Evolutionary conservation across 1,140 invertebrate genomes (phyloP), one percentile per base, ranked within the genome.

Genomic region (Drosophila serrata): DNA sequence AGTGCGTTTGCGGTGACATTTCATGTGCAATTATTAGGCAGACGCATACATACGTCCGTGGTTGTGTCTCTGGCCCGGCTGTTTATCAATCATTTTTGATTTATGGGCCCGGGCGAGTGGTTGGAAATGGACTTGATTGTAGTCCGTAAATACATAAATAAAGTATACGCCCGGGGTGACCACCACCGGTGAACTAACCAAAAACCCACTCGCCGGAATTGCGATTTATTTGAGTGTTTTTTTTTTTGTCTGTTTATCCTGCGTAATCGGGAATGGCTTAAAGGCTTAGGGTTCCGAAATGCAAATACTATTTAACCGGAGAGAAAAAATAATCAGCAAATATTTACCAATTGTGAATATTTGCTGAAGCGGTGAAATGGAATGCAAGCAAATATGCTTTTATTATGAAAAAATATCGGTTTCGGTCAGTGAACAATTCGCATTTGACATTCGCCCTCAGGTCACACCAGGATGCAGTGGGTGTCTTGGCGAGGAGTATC

Each of bases 61-160:
- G 61, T 45, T 37, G 37, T 43, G 4, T 40, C 49, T 15, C 35
- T 62, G 72, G 33, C 24, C 48, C 40, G 56, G 46, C 68, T 78
- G 74, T 81, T 90, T 88, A 88, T 88, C 84, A 88, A 88, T 88
- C 84, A 88, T 84, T 84, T 84, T 88, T 88, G 85, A 88, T 88
- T 90, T 88, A 84, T 88, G 73, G 59, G 76, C 62, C 67, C 60
- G 19, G 8, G 51, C 27, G 35, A 72, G 63, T 68, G 68, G 42
- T 51, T 68, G 48, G 45, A 40, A 55, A 19, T 72, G 68, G 63
- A 85, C 68, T 53, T 58, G 74, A 62, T 57, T 76, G 48, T 69
- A 59, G 61, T 51, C 51, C 49, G 57, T 69, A 88, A 73, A 73
- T 65, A 79, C 39, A 53, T 53, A 67, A 55, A 75, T 74, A 63